Evolutionary conservation across 2,797 vertebrate species (phyloP), one percentile per base, ranked within the genome.

Genomic region (Anolis apletophallus): DNA sequence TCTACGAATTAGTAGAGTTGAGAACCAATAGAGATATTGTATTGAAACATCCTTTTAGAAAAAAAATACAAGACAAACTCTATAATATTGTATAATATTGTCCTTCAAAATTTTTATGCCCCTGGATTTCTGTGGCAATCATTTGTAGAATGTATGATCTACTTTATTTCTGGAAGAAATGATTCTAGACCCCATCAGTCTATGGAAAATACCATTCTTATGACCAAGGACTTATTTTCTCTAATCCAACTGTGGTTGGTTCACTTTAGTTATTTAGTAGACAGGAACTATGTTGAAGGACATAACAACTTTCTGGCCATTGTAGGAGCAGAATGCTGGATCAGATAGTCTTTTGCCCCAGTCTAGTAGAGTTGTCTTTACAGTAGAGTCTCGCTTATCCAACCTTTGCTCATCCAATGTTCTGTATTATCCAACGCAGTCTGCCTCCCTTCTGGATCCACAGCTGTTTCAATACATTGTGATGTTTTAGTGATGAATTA

Each of bases 41-140:
- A n/a, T n/a, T n/a, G n/a, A n/a, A n/a, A n/a, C n/a, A n/a, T n/a
- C n/a, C n/a, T n/a, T n/a, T n/a, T n/a, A n/a, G n/a, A n/a, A n/a
- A 19, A 92, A 87, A 89, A 89, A 6, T 21, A 14, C 73, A 85
- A 10, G 73, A 69, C 54, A 34, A 75, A 75, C 78, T 52, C 34
- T 80, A 75, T 77, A 1, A 1, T 11, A 54, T 10, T 72, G 40
- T 36, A 85, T n/a, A 50, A 57, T 75, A 86, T 87, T 83, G 40
- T 36, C 52, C 68, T 83, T 88, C 80, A 40, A 68, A 74, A 74
- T 81, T 73, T 88, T 23, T 73, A 91, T 68, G 75, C 0, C n/a
- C 8, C 80, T 80, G 55, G 50, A 79, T 72, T 46, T 85, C 79
- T 74, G 55, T 86, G 59, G 40, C 21, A 81, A n/a, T 14, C 14